These are phyloP conservation scores for Oryzias woworae DNA, from an alignment of 2,113 vertebrate species.

Conservation along the genomic window DNA sequence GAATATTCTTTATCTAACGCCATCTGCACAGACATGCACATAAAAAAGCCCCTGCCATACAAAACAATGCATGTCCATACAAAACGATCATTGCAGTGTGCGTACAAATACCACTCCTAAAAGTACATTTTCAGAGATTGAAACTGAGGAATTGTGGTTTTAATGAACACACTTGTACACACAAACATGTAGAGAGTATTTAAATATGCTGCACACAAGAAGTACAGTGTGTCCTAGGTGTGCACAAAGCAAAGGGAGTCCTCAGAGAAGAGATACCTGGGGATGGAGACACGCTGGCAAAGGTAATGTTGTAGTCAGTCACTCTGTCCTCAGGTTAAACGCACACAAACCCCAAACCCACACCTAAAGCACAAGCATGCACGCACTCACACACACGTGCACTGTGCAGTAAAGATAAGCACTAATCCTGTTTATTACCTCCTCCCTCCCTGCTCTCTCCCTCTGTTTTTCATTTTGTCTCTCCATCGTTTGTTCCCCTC, in stretches of 20 bases:
- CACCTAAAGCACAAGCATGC: neutral
- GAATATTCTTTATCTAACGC: constrained; percentile 37
- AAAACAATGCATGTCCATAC: no score
- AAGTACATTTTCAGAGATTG: constrained; percentile 9
- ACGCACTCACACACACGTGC: constrained; percentile 6
- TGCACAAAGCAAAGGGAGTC: constrained; percentile 51
- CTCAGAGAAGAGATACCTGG: constrained; percentile 60
- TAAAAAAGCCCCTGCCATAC: neutral
- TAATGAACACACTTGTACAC: neutral
- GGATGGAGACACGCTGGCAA: constrained; percentile 60
- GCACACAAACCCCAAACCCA: constrained; percentile 18
- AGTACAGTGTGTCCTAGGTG: constrained; percentile 40
- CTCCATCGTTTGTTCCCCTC: constrained; percentile 51
- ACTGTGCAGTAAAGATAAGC: constrained; percentile 68
- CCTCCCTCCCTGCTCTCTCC: constrained; percentile 59
- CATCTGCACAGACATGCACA: constrained; percentile 30
- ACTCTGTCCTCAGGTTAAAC: constrained; percentile 59
- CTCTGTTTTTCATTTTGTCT: constrained; percentile 65
- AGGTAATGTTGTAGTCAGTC: constrained; percentile 65
- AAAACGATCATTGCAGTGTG: no score
- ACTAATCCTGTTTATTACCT: constrained; percentile 75
- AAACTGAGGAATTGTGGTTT: constrained; percentile 17
- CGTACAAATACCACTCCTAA: neutral
- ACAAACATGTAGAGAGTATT: constrained; percentile 7
- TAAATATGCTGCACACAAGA: neutral